phyloP scores from a whole-genome alignment of 2,888 invertebrate genomes.

The Melolontha melolontha region DNA sequence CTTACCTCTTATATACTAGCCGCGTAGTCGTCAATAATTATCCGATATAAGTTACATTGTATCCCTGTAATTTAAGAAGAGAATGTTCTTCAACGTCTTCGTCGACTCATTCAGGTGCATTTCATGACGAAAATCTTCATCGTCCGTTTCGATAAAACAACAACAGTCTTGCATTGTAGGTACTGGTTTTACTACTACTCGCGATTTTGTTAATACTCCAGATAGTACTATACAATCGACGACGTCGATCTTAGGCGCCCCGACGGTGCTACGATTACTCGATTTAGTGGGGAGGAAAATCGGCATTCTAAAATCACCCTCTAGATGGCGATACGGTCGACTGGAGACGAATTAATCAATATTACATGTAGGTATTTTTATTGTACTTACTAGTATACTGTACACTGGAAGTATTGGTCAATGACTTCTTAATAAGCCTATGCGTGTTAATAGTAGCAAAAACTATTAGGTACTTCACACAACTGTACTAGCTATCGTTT shows the following conservation, averaged over 20 bases:
- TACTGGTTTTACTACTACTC: conserved; percentile 39
- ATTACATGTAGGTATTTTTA: conserved; percentile 30
- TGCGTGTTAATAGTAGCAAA: conserved; percentile 12
- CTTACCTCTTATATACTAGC: conserved; percentile 19
- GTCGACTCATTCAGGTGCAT: conserved; percentile 18
- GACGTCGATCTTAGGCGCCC: conserved; percentile 52
- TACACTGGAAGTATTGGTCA: conserved; percentile 28
- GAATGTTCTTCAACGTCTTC: conserved; percentile 1
- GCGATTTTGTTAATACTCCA: conserved; percentile 32
- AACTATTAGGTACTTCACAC: neutral
- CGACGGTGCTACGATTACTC: conserved; percentile 46
- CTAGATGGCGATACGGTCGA: conserved; percentile 45
- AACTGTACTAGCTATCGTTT: no score
- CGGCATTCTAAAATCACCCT: conserved; percentile 39
- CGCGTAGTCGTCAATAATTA: conserved; percentile 29
- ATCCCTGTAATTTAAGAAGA: conserved; percentile 20
- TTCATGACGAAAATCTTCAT: conserved; percentile 12
- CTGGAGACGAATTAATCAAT: conserved; percentile 47
- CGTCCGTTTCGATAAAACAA: conserved; percentile 12
- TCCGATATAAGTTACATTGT: conserved; percentile 37
- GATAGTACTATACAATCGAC: conserved; percentile 45
- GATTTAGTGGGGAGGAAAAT: conserved; percentile 41
- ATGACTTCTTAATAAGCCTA: conserved; percentile 37
- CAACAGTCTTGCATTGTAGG: conserved; percentile 31
- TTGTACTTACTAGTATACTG: neutral